Percentiles rank a stretch among this genome's conserved stretches.
phyloP scores from a whole-genome alignment of 1,140 invertebrate genomes.

The Lasioglossum albipes region DNA sequence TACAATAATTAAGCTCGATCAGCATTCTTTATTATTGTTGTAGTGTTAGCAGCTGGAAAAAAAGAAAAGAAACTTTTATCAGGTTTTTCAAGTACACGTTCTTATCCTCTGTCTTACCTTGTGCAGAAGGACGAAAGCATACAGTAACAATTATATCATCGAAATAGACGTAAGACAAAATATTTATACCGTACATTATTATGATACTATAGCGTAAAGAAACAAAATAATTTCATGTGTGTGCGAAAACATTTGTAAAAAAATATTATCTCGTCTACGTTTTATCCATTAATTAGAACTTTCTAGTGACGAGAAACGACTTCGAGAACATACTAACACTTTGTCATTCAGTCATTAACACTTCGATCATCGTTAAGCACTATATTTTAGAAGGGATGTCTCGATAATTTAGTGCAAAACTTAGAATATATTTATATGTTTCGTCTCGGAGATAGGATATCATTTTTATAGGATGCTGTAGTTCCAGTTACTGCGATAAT shows the following conservation, averaged over 20 bases:
- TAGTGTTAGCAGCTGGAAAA: slow-evolving; percentile 29
- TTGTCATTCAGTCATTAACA: slow-evolving; percentile 33
- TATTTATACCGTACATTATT: slow-evolving; percentile 57
- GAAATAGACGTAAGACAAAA: slow-evolving; percentile 64
- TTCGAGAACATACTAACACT: slow-evolving; percentile 18
- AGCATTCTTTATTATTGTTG: slow-evolving; percentile 47
- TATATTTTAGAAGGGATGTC: slow-evolving; percentile 10
- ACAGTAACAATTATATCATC: slow-evolving; percentile 53
- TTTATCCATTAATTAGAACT: slow-evolving; percentile 29
- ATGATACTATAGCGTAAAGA: slow-evolving; percentile 53
- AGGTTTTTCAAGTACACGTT: slow-evolving; percentile 28
- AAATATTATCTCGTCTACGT: slow-evolving; percentile 25
- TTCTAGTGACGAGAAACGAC: slow-evolving; percentile 19
- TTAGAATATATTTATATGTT: not conserved
- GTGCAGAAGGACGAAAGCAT: slow-evolving; percentile 24
- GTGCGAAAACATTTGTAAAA: slow-evolving; percentile 62
- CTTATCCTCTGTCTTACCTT: slow-evolving; percentile 8
- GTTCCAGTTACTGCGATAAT: not conserved
- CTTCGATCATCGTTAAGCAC: slow-evolving; percentile 33
- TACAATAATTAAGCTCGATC: slow-evolving; percentile 44
- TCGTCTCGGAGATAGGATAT: not conserved
- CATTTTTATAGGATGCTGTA: slow-evolving; percentile 3
- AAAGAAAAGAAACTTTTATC: slow-evolving; percentile 34
- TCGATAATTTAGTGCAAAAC: slow-evolving; percentile 9
- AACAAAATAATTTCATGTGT: slow-evolving; percentile 40